Percentiles rank a stretch among this genome's conserved stretches.
Evolutionary conservation across 2,113 vertebrate genomes (phyloP).

Genomic region (Lamprologus tigripictilis): DNA sequence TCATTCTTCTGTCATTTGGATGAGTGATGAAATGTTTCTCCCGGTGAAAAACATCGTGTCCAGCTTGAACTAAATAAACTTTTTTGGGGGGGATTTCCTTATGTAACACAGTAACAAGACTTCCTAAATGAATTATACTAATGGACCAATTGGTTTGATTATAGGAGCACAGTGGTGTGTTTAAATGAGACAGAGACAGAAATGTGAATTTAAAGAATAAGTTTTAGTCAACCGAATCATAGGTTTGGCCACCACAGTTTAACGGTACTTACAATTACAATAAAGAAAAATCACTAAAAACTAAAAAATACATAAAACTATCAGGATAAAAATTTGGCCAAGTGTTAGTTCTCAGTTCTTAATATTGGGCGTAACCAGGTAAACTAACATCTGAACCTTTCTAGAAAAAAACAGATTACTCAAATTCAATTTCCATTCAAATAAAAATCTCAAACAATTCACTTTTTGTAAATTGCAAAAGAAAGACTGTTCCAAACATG

Average conservation of each 20-base stretch:
- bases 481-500: neutral
- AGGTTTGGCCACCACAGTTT: neutral
- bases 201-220: neutral
- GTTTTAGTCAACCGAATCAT: neutral
- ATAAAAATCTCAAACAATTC: neutral
- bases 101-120: neutral
- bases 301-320: neutral
- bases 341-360: neutral
- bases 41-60: neutral
- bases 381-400: neutral
- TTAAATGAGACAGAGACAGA: neutral
- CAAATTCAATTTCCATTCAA: neutral
- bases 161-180: neutral
- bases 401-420: neutral
- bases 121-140: neutral
- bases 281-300: neutral
- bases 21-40: neutral
- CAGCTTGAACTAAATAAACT: neutral
- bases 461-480: neutral
- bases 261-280: neutral
- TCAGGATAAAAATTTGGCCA: neutral
- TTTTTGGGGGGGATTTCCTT: neutral
- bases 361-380: neutral
- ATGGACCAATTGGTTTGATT: neutral
- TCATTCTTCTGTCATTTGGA: neutral